These are phyloP conservation scores for Propithecus coquereli DNA, from an alignment of 2,113 vertebrate species.

Conservation along the genomic window DNA sequence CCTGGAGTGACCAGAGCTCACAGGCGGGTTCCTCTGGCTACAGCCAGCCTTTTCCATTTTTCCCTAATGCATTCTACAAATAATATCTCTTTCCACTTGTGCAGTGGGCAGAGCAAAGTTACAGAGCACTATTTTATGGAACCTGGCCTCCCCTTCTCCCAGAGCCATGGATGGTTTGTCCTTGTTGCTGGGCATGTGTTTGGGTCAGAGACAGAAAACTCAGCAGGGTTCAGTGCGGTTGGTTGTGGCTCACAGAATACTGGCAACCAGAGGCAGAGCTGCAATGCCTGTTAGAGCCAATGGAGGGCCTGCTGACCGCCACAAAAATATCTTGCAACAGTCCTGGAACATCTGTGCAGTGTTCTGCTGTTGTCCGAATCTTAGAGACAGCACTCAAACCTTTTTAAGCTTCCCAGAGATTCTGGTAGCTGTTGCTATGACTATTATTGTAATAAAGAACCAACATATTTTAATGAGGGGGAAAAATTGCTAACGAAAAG, in stretches of 20 bases:
- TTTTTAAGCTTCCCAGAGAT: not conserved
- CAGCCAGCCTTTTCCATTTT: not conserved
- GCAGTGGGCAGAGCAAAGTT: not conserved
- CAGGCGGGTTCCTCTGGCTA: not conserved
- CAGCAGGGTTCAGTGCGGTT: not conserved
- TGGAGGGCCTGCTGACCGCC: not conserved
- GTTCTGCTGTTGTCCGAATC: not conserved
- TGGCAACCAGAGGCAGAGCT: not conserved
- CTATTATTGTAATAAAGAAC: not conserved
- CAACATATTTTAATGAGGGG: not conserved
- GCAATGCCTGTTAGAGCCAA: not conserved
- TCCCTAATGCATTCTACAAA: not conserved
- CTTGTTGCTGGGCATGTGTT: not conserved
- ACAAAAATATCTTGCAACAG: not conserved
- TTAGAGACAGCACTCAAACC: not conserved
- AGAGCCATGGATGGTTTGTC: too few species aligned
- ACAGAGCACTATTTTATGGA: not conserved
- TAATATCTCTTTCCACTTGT: not conserved
- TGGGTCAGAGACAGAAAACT: not conserved
- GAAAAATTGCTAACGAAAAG: not conserved
- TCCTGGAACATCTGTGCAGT: not conserved
- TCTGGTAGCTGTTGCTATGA: not conserved
- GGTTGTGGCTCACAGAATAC: not conserved
- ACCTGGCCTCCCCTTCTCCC: not conserved
- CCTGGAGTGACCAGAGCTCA: not conserved